Base-by-base conservation (phyloP, 2,888 invertebrate genomes). In the Blastobasis lacticolella region DNA sequence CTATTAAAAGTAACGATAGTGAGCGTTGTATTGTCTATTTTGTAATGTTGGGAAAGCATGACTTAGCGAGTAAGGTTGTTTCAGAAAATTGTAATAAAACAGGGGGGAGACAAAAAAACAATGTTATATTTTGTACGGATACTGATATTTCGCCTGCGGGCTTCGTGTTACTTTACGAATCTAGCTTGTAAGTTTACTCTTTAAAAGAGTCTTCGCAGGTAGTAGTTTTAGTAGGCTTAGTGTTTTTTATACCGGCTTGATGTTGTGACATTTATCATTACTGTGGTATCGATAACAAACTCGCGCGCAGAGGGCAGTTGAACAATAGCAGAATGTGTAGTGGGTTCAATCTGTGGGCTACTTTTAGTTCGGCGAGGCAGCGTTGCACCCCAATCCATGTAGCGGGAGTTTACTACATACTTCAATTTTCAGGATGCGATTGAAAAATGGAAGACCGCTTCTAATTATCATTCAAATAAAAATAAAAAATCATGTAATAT, bases 211-310 rank as follows among this genome's bases (percentile, higher is more conserved):
- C 79, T 85, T 83, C 78, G 83, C 83, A 87, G 84, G 84, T 83
- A 87, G 87, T 87, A 87, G 86, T 77, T 81, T 80, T 86, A 82
- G 79, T 87, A 88, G 82, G 88, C 88, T 88, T 89, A 89, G 87
- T 86, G 88, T 87, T 89, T 89, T 81, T 89, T 89, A 88, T 88
- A 89, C 88, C 75, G 81, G 89, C 88, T 88, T 88, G 85, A 88
- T 88, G 89, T 89, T 89, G 88, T 88, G 88, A 88, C 81, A 82
- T 83, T 83, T 84, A 79, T 80, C 76, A 78, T 78, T 79, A 81
- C 78, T 81, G 69, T 78, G 73, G 81, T 80, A 82, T 73, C 66
- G 74, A 73, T 75, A 71, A 67, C 73, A 23, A 23, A 23, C 23
- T 23, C 23, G 23, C 48, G 67, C 60, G 71, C 77, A 76, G 73